phyloP scores from a whole-genome alignment of 2,797 vertebrate species.

The Channallabes apus region DNA sequence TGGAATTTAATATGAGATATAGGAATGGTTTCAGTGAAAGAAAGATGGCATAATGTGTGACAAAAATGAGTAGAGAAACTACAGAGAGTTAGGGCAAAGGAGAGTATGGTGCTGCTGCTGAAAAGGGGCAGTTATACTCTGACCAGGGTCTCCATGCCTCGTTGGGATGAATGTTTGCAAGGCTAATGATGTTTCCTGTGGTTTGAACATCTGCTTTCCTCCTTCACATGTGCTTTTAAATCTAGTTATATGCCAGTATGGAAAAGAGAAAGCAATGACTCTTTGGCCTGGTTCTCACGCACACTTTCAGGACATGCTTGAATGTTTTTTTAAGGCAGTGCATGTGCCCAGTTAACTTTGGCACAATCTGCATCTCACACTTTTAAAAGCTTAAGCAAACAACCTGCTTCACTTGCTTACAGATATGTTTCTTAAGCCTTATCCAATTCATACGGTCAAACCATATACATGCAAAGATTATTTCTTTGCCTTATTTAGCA shows the following conservation, averaged over 20 bases:
- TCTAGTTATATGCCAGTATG: slow-evolving; percentile 33
- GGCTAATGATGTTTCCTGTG: slow-evolving; percentile 68
- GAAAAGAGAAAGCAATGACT: neutral
- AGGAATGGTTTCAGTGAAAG: neutral
- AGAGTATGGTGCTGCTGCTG: slow-evolving; percentile 35
- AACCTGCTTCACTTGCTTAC: neutral
- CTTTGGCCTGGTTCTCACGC: slow-evolving; percentile 15
- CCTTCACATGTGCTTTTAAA: slow-evolving; percentile 69
- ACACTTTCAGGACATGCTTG: slow-evolving; percentile 1
- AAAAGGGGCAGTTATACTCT: slow-evolving; percentile 47
- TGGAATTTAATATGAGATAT: neutral
- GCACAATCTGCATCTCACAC: neutral
- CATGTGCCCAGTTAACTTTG: slow-evolving; percentile 17
- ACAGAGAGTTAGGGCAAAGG: slow-evolving; percentile 19
- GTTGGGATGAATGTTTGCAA: slow-evolving; percentile 60
- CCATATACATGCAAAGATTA: neutral
- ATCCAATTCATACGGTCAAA: slow-evolving; percentile 9
- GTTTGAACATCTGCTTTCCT: slow-evolving; percentile 68
- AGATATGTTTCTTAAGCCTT: neutral
- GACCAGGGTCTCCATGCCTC: slow-evolving; percentile 60
- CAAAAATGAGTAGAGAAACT: slow-evolving; percentile 2
- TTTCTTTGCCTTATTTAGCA: no score
- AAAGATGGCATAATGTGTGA: slow-evolving; percentile 1
- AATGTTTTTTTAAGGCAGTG: slow-evolving; percentile 5
- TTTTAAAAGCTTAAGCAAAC: slow-evolving; percentile 3